Conservation (phyloP, 1,140 invertebrate genomes). For the Coboldia fuscipes region DNA sequence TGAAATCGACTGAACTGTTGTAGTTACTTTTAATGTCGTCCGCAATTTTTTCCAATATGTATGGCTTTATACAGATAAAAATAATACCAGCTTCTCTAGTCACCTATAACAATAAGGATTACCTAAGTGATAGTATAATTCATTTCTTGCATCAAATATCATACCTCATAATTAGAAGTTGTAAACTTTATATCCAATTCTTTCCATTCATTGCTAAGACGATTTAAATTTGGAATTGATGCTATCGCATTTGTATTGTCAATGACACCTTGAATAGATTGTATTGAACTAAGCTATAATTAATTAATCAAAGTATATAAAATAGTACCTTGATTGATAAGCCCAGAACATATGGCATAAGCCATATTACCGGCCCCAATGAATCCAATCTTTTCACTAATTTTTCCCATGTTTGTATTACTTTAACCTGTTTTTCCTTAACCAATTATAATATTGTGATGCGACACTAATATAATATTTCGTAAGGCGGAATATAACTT, state of each 20-base stretch:
- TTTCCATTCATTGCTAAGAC: constrained; percentile 43
- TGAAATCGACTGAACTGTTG: constrained; percentile 9
- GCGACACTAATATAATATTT: too few species aligned
- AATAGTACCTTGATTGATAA: constrained; percentile 40
- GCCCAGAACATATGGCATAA: constrained; percentile 60
- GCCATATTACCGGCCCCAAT: constrained; percentile 92
- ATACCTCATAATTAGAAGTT: constrained; percentile 30
- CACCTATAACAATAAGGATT: too few species aligned
- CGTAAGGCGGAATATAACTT: neutral
- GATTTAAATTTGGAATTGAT: constrained; percentile 40
- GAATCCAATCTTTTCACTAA: constrained; percentile 47
- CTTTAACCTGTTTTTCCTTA: too few species aligned
- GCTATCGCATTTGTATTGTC: constrained; percentile 23
- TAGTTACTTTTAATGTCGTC: constrained; percentile 5
- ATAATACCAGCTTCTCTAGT: constrained; percentile 45
- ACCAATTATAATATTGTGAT: too few species aligned
- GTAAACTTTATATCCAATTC: constrained; percentile 27
- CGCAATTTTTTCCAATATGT: constrained; percentile 41
- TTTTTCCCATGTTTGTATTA: constrained; percentile 13
- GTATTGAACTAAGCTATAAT: too few species aligned
- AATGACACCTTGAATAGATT: too few species aligned
- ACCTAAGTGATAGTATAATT: too few species aligned
- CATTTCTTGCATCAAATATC: too few species aligned
- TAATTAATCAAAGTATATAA: too few species aligned
- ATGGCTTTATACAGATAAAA: constrained; percentile 72